Evolutionary conservation across 2,888 invertebrate species (phyloP), one percentile per base, ranked within the genome.

Genomic region (Galeopsomyia nigrocyanea): DNA sequence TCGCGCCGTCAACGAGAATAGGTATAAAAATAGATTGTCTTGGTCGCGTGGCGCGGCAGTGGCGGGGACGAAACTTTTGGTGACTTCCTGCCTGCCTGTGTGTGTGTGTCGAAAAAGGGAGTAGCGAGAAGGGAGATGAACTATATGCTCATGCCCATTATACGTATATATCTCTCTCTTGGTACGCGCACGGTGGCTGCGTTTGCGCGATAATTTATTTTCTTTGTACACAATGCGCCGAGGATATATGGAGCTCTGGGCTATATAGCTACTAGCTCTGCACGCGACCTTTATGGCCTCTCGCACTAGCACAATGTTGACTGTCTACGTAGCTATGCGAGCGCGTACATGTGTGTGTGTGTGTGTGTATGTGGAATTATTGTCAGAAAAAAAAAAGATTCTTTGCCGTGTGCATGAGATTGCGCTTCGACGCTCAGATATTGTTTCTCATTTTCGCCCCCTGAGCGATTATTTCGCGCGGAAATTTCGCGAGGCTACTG

Each of bases 191-290:
- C 74, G 60, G 10, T 64, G 10, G 39, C 39, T 39, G 39, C 39
- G 39, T 7, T 39, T 58, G 75, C 60, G 61, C 73, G 78, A 80
- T 81, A 80, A 82, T 80, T 82, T 80, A 82, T 82, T 79, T 79
- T 77, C 77, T 77, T 76, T 78, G 53, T 66, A 78, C 79, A 80
- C 78, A 81, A 81, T 79, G 80, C 77, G 72, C 77, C 39, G 72
- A 75, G 77, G 78, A 82, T 82, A 82, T 80, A 78, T 19, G 64
- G 55, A 39, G 22, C 22, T 16, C 17, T 31, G 47, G 22, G 3
- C 26, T 39, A 10, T 39, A 39, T 39, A 39, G 39, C 39, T 26
- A 26, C 7, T 39, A 39, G 39, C 7, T 39, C 68, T n/a, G 19
- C 49, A 76, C 78, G 68, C 74, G 77, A 77, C 78, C 79, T 79